Evolutionary conservation across 2,797 vertebrate genomes (phyloP).

Genomic region (Petrocephalus schoutedeni): DNA sequence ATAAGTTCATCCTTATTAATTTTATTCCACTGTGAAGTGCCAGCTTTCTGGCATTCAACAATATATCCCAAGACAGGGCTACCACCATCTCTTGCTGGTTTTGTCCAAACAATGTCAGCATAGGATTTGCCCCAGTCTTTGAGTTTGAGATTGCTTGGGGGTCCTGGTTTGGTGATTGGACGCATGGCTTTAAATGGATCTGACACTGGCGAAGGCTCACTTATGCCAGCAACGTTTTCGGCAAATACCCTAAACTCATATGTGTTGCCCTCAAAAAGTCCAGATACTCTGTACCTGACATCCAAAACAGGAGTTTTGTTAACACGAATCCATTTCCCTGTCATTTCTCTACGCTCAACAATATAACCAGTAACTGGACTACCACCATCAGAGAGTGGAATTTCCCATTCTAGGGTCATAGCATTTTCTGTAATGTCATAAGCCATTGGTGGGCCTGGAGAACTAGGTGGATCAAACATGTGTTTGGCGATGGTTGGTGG

Average conservation of each 20-base stretch:
- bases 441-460: conserved; percentile 82
- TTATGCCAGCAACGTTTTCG: conserved; percentile 91
- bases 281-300: conserved; percentile 85
- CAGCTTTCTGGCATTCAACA: conserved; percentile 87
- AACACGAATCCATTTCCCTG: conserved; percentile 95
- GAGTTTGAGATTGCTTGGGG: conserved; percentile 86
- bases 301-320: conserved; percentile 93
- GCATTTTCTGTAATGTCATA: conserved; percentile 93
- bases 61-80: conserved; percentile 91
- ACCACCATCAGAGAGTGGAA: conserved; percentile 89
- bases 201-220: conserved; percentile 82
- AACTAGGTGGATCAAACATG: conserved; percentile 88
- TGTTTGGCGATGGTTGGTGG: conserved; percentile 89
- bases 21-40: conserved; percentile 80
- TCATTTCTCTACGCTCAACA: conserved; percentile 89
- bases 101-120: conserved; percentile 95
- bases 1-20: conserved; percentile 90
- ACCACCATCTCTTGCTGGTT: conserved; percentile 92
- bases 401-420: conserved; percentile 81
- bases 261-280: conserved; percentile 89
- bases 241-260: conserved; percentile 97
- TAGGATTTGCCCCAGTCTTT: conserved; percentile 93
- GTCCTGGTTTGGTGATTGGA: conserved; percentile 86
- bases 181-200: conserved; percentile 83
- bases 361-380: conserved; percentile 94